Percentiles rank a stretch among this genome's conserved stretches.
Evolutionary conservation across 2,888 invertebrate genomes (phyloP).

Genomic region (Chymomyza amoena): DNA sequence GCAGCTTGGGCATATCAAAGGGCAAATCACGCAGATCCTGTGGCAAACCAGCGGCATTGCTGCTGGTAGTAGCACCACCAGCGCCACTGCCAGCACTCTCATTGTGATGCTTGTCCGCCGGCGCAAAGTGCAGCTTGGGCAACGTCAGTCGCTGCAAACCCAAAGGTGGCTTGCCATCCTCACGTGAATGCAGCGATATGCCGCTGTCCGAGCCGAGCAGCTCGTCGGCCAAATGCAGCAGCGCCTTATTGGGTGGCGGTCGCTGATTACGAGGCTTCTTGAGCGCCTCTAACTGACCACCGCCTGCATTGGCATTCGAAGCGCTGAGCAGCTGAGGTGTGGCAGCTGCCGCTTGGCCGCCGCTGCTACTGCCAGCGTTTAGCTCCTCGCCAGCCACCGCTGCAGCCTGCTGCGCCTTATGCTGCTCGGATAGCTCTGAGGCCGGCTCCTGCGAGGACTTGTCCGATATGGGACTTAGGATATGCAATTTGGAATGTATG

Average conservation of each 20-base stretch:
- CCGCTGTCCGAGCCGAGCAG: slow-evolving; percentile 93
- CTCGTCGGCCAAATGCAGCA: slow-evolving; percentile 81
- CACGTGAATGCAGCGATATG: slow-evolving; percentile 90
- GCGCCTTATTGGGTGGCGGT: slow-evolving; percentile 87
- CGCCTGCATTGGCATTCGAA: background rate
- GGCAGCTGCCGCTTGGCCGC: slow-evolving; percentile 54
- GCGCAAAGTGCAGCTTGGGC: slow-evolving; percentile 80
- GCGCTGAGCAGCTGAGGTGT: slow-evolving; percentile 1
- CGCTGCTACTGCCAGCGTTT: background rate
- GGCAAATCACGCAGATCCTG: slow-evolving; percentile 89
- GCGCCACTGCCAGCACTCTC: slow-evolving; percentile 55
- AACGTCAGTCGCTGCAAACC: slow-evolving; percentile 82
- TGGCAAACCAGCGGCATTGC: slow-evolving; percentile 79
- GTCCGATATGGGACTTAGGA: slow-evolving; percentile 93
- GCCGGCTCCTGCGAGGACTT: slow-evolving; percentile 93
- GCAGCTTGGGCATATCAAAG: slow-evolving; percentile 93
- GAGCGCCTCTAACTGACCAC: slow-evolving; percentile 45
- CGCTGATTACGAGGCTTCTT: slow-evolving; percentile 74
- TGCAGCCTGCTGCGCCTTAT: slow-evolving; percentile 36
- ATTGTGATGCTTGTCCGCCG: slow-evolving; percentile 77
- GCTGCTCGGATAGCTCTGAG: slow-evolving; percentile 90
- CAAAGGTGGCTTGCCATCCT: slow-evolving; percentile 84
- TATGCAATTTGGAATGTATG: slow-evolving; percentile 89
- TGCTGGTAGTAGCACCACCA: slow-evolving; percentile 31
- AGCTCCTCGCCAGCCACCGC: slow-evolving; percentile 8